Base-by-base conservation (phyloP, 2,113 vertebrate genomes). In the Menidia beryllina region DNA sequence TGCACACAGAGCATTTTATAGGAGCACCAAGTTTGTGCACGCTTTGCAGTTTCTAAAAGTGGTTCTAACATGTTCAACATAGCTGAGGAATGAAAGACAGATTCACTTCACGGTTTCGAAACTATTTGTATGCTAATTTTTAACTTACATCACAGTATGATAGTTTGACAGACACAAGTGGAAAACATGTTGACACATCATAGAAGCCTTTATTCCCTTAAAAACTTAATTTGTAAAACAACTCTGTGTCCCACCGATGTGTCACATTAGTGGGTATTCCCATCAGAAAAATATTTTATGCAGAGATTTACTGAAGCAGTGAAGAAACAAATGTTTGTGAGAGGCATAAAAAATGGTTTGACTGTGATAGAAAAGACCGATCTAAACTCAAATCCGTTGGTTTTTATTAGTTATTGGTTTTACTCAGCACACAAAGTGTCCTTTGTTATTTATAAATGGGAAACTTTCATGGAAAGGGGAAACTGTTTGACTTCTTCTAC, bases 401-500 rank as follows among this genome's bases (percentile, higher is more conserved):
- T 30, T 61, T 25, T 8, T 19, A 47, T 20, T 13, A 20, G 15
- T 19, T 23, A 15, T 6, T 2, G 4, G 20, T 34, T 62, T 27
- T 23, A 41, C 26, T 69, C 50, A 7, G 49, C 21, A 45, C n/a
- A 48, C 47, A 59, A 79, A 72, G 15, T 55, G 50, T 61, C 30
- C 27, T 14, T 38, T 68, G 2, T 81, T 68, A 53, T 63, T n/a
- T 53, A 41, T 55, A 72, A 39, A 66, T 27, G 47, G 79, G 72
- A 48, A 71, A 59, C 48, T 80, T 49, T 70, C 45, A n/a, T 53
- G 77, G 39, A 80, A 82, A 43, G 23, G 67, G 55, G 50, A 71
- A 64, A 71, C 70, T 72, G 54, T 54, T 39, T 20, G 24, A 68
- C 58, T 15, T 45, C 14, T 75, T 41, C 4, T 17, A 73, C 65